Percentiles rank a stretch among this genome's conserved stretches.
Conservation (phyloP, 2,888 invertebrate species). For the Pollenia labialis region DNA sequence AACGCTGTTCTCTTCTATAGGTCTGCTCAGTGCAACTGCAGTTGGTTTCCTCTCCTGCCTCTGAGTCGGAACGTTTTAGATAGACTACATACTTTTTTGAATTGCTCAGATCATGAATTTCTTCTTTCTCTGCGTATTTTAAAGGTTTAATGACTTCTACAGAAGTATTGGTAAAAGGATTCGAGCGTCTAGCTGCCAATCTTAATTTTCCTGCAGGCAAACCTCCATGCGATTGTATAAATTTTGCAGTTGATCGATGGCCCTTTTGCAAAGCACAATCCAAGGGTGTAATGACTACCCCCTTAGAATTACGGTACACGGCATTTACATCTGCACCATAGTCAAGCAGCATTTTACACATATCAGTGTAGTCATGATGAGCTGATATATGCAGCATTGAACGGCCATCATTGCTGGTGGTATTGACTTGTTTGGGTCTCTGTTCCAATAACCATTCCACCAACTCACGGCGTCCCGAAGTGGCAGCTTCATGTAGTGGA, state of each 20-base stretch:
- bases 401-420: conserved; percentile 96
- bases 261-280: conserved; percentile 95
- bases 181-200: conserved; percentile 81
- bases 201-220: conserved; percentile 90
- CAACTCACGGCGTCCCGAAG: conserved; percentile 94
- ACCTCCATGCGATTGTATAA: conserved; percentile 95
- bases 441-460: conserved; percentile 94
- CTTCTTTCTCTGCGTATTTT: conserved; percentile 83
- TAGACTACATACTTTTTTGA: conserved; percentile 83
- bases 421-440: conserved; percentile 92
- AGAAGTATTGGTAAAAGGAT: conserved; percentile 81
- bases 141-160: conserved; percentile 82
- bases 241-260: conserved; percentile 95
- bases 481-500: conserved; percentile 97
- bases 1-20: conserved; percentile 80
- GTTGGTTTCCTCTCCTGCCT: conserved; percentile 74
- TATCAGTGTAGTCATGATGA: conserved; percentile 95
- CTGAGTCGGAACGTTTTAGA: conserved; percentile 81
- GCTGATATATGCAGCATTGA: conserved; percentile 97
- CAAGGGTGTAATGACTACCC: conserved; percentile 93
- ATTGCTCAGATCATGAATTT: conserved; percentile 80
- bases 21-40: conserved; percentile 82
- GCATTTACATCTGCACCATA: conserved; percentile 94
- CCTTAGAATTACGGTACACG: conserved; percentile 92
- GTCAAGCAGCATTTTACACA: conserved; percentile 94